Base-by-base conservation (phyloP, 2,888 invertebrate genomes). In the Patella pellucida region DNA sequence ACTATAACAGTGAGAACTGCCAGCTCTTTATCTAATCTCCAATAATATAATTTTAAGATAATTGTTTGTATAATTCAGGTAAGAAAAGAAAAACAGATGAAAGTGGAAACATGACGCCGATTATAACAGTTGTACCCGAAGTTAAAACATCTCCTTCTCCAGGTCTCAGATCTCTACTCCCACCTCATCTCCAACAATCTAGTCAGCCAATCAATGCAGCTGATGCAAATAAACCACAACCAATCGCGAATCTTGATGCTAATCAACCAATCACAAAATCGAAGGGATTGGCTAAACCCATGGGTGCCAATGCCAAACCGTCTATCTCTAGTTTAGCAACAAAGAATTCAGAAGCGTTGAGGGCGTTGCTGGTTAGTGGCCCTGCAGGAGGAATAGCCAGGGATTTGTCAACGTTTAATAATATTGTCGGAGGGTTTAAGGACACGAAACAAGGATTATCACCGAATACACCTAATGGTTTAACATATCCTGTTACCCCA, bases 401-500 rank as follows among this genome's bases (percentile, higher is more conserved):
- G 16, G 71, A 72, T 50, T 4, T 73, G 70, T 68, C 76, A 52
- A 50, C 74, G 19, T 27, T 52, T 56, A 41, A 19, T 56, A 71
- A 69, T 69, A 76, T 77, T 73, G 54, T 78, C 14, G 67, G 73
- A 67, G 72, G 72, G 16, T 56, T 75, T 68, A 76, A 74, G 68
- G 73, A 72, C 14, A 62, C 73, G 56, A 76, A 76, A 41, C 23
- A 74, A 23, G 74, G 71, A 71, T 62, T 72, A 16, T 54, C 70
- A 16, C 79, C 69, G 69, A 68, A 70, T 56, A 68, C 79, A 1
- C 87, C 87, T 1, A 87, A 87, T 73, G 87, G 88, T 69, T 76
- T 87, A 15, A 83, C 81, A n/a, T 84, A 86, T 76, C 87, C 89
- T 2, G 87, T 89, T 9, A 89, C 89, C 0, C 89, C 89, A 11